A percentile compares a stretch with the other conserved stretches of the same genome.
Conservation (phyloP, 2,797 vertebrate species). For the Oreonectes daqikongensis region DNA sequence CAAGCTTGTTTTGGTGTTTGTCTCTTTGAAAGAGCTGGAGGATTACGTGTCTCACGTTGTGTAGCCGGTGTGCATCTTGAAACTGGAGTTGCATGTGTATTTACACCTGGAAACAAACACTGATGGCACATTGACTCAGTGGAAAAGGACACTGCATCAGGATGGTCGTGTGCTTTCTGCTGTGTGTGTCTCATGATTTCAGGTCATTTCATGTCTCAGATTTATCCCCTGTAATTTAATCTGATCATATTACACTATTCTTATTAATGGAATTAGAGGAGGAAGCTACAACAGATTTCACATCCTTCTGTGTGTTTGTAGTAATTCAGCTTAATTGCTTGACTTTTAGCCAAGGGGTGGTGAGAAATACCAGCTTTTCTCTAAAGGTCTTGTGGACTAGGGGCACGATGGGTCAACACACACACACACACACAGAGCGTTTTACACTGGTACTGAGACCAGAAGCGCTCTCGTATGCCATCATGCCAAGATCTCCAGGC, state of each 20-base stretch:
- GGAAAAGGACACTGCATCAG: background rate
- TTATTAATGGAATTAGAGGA: background rate
- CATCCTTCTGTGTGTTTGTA: background rate
- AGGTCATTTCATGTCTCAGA: constrained; percentile 7
- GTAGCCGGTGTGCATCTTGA: background rate
- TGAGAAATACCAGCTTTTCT: constrained; percentile 19
- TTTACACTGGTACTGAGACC: constrained; percentile 10
- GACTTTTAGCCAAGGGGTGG: background rate
- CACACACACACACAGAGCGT: constrained; percentile 8
- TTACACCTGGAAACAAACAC: background rate
- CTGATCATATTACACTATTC: background rate
- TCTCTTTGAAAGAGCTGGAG: constrained; percentile 39
- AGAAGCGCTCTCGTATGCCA: background rate
- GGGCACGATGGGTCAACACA: constrained; percentile 6
- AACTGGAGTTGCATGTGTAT: background rate
- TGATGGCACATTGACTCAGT: too few relatives aligned
- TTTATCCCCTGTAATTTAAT: constrained; percentile 4
- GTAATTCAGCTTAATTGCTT: background rate
- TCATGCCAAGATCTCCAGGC: constrained; percentile 29
- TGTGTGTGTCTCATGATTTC: background rate
- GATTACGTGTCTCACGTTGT: constrained; percentile 33
- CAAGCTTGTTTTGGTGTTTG: constrained; percentile 9
- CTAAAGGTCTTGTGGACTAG: constrained; percentile 4
- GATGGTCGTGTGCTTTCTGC: too few relatives aligned
- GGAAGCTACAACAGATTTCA: background rate